A percentile compares a stretch with the other conserved stretches of the same genome.
These are phyloP conservation scores for Loripinus fragilis DNA, from an alignment of 2,888 invertebrate genomes.

Conservation along the genomic window DNA sequence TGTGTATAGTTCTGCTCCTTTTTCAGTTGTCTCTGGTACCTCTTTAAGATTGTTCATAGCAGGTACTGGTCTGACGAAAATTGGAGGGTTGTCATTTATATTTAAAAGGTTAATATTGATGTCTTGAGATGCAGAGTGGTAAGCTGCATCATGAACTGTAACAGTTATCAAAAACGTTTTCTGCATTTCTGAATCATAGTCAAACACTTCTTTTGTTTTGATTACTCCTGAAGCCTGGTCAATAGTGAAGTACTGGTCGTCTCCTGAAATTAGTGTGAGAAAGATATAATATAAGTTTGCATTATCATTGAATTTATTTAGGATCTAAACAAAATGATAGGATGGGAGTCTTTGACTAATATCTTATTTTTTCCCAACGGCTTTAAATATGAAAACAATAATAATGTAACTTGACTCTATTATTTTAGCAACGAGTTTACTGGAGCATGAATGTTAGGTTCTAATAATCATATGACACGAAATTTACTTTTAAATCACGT, in stretches of 20 bases:
- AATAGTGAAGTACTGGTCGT: slow-evolving; percentile 23
- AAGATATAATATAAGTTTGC: too few relatives aligned
- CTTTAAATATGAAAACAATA: slow-evolving; percentile 62
- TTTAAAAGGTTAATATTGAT: not conserved
- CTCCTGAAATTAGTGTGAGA: not conserved
- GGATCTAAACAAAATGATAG: too few relatives aligned
- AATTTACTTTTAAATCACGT: too few relatives aligned
- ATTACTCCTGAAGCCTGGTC: slow-evolving; percentile 38
- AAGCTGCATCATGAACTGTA: not conserved
- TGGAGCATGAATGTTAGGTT: too few relatives aligned
- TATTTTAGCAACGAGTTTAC: too few relatives aligned
- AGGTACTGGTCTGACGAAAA: not conserved
- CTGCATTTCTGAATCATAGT: not conserved
- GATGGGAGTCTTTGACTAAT: too few relatives aligned
- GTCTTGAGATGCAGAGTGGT: not conserved
- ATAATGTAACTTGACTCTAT: too few relatives aligned
- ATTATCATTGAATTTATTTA: too few relatives aligned
- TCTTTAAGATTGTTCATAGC: not conserved
- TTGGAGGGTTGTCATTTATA: not conserved
- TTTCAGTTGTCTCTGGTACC: not conserved
- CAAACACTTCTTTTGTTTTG: slow-evolving; percentile 28
- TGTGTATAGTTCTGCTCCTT: not conserved
- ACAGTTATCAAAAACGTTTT: not conserved
- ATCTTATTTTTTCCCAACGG: too few relatives aligned
- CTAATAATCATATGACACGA: too few relatives aligned